These are phyloP conservation scores for Monochamus alternatus DNA, from an alignment of 2,888 invertebrate genomes.

Conservation along the genomic window DNA sequence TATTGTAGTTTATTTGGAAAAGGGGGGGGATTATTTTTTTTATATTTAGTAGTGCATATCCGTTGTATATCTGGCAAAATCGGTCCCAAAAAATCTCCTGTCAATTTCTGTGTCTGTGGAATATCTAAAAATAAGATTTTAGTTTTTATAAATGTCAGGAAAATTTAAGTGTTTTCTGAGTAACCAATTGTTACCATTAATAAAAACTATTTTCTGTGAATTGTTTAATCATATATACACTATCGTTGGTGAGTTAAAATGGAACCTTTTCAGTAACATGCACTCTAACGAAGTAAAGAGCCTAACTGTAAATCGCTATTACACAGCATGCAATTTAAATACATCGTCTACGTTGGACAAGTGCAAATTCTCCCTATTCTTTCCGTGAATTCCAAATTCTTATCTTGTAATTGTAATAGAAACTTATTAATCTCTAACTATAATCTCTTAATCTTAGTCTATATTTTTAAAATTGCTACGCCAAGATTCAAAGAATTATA, in stretches of 20 bases:
- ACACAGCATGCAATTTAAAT: conserved; percentile 40
- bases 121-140: conserved; percentile 38
- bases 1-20: too few relatives aligned
- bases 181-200: too few relatives aligned
- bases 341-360: conserved; percentile 22
- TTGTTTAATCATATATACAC: background rate
- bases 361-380: conserved; percentile 27
- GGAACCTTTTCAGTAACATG: conserved; percentile 28
- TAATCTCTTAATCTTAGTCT: too few relatives aligned
- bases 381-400: too few relatives aligned
- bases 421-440: too few relatives aligned
- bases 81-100: conserved; percentile 40
- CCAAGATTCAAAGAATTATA: too few relatives aligned
- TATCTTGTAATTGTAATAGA: too few relatives aligned
- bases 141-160: background rate
- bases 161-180: too few relatives aligned
- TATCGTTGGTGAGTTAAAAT: background rate
- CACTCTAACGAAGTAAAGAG: conserved; percentile 43
- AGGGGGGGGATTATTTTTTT: background rate
- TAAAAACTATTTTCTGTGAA: too few relatives aligned
- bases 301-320: conserved; percentile 48
- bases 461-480: too few relatives aligned
- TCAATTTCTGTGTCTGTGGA: conserved; percentile 32
- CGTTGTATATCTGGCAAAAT: conserved; percentile 47
- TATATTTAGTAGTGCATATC: conserved; percentile 47